Evolutionary conservation across 2,797 vertebrate genomes (phyloP), one percentile per base, ranked within the genome.

Genomic region (Artibeus jamaicensis): DNA sequence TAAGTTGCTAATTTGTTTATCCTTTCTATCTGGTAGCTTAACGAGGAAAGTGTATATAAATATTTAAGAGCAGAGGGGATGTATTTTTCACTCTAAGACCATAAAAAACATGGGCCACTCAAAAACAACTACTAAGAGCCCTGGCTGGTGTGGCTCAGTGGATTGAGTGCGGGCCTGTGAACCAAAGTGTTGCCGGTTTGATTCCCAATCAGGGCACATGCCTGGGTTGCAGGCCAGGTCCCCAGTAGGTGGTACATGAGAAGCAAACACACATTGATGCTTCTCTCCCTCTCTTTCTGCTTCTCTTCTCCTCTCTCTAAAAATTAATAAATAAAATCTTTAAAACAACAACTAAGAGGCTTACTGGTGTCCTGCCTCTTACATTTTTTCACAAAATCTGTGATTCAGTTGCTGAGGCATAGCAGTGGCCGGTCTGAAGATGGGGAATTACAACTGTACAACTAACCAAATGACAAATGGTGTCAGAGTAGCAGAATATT

Each of bases 351-450:
- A 22, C 42, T 12, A 65, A 84, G 57, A 87, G 59, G 62, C 11
- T 10, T 48, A 79, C 50, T 82, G 46, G 22, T 73, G 26, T 37
- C 26, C 42, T 77, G 21, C 46, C 71, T 84, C 48, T 93, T 34
- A 95, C 53, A 93, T 53, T 97, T 83, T 79, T 57, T 79, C 53
- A 76, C 34, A 39, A 93, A 97, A 65, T 87, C 34, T 50, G 15
- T 85, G 46, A 89, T 12, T 9, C 32, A 85, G 73, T 86, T n/a
- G 11, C 10, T 62, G 42, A 92, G 34, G 34, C 57, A 65, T 24
- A 93, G 82, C 26, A 89, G 53, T 50, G 65, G 21, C 59, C 87
- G 39, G 8, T 7, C 70, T 67, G 57, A 42, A 89, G 93, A 86
- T 85, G 34, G 53, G 29, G 82, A 84, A 46, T 79, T 95, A 57